These are phyloP conservation scores for Venturia canescens DNA, from an alignment of 1,140 invertebrate species.

Conservation along the genomic window DNA sequence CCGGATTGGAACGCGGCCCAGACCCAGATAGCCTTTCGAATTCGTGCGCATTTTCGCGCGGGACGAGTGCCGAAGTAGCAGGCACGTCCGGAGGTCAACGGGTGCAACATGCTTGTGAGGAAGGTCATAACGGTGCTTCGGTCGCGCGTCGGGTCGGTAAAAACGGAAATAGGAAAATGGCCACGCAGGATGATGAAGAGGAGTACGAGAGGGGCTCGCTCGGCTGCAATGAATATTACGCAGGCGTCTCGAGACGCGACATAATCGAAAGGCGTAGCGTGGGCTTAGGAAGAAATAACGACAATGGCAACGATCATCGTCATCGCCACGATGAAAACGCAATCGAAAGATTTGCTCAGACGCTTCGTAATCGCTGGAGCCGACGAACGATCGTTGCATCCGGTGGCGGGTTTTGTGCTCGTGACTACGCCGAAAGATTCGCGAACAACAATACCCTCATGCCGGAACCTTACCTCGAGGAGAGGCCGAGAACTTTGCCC, in stretches of 20 bases:
- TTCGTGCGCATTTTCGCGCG: constrained; percentile 40
- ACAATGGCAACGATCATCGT: not conserved
- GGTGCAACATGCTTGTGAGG: not conserved
- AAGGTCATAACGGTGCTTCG: constrained; percentile 4
- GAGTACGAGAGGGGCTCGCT: not conserved
- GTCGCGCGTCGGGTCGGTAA: constrained; percentile 17
- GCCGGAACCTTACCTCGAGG: constrained; percentile 40
- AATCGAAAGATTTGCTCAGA: constrained; percentile 54
- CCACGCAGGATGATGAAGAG: not conserved
- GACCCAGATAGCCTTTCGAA: constrained; percentile 66
- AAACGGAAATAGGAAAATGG: not conserved
- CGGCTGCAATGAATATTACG: not conserved
- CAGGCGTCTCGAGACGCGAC: constrained; percentile 34
- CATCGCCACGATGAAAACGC: constrained; percentile 26
- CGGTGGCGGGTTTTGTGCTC: not conserved
- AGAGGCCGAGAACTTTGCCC: constrained; percentile 66
- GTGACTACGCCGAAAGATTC: not conserved
- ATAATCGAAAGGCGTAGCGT: constrained; percentile 40
- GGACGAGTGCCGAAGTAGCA: constrained; percentile 1
- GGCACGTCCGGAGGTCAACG: constrained; percentile 28
- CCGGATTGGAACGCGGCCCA: constrained; percentile 56
- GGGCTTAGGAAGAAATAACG: not conserved
- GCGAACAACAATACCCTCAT: constrained; percentile 19
- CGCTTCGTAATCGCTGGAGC: constrained; percentile 49
- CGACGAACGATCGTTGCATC: constrained; percentile 25